Conservation (phyloP, 2,888 invertebrate species). For the Drosophila fulvimacula region DNA sequence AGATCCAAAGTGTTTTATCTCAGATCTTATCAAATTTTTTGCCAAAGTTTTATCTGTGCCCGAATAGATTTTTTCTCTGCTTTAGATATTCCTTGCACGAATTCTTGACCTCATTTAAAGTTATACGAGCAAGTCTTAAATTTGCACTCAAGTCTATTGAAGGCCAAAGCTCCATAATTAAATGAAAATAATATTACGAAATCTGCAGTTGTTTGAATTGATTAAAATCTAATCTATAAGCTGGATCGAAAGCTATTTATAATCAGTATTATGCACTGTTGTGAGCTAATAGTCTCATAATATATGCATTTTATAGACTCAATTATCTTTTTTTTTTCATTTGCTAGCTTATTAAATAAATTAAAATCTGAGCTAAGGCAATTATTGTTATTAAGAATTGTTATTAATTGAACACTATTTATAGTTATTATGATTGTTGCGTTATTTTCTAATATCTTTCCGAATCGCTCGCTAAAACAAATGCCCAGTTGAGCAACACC, state of each 20-base stretch:
- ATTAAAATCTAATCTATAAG: background rate
- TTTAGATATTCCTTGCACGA: background rate
- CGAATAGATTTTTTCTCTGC: background rate
- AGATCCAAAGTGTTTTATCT: background rate
- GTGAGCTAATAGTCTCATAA: background rate
- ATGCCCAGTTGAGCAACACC: constrained; percentile 2
- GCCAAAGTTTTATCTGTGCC: background rate
- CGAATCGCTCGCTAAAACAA: too few relatives aligned
- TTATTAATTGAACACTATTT: too few relatives aligned
- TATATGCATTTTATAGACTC: background rate
- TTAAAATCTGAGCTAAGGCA: background rate
- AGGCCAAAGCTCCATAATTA: constrained; percentile 10
- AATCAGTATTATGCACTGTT: background rate
- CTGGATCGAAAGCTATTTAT: background rate
- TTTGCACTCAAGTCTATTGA: background rate
- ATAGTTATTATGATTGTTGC: too few relatives aligned
- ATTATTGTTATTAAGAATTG: background rate
- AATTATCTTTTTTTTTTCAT: background rate
- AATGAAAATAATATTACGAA: constrained; percentile 1
- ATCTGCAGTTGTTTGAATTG: background rate
- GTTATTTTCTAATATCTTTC: background rate
- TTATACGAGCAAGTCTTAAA: constrained; percentile 11
- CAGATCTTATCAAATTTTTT: background rate
- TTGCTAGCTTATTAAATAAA: background rate
- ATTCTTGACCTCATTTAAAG: background rate